Evolutionary conservation across 64 coral and sea anemone genomes (phyloP).

Genomic region (Montipora sp.): DNA sequence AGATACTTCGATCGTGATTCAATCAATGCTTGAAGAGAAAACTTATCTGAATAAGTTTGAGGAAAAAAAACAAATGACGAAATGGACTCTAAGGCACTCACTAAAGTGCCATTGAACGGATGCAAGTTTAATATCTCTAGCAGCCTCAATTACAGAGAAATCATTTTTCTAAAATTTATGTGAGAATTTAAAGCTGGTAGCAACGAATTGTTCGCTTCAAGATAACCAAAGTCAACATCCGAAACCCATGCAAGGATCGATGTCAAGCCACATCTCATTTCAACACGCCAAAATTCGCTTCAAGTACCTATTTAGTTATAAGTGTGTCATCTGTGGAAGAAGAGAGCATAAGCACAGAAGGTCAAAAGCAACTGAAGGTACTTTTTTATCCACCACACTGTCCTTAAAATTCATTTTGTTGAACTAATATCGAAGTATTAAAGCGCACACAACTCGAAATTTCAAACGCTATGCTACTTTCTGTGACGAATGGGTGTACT

Average conservation of each 20-base stretch:
- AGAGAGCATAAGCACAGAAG: neutral
- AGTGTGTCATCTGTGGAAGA: no score
- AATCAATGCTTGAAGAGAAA: no score
- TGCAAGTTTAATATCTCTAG: neutral
- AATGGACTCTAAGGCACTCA: neutral
- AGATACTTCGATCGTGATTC: no score
- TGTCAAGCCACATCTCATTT: slow-evolving; percentile 13
- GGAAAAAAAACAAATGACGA: neutral
- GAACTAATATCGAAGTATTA: no score
- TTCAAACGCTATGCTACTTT: neutral
- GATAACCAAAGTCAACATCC: slow-evolving; percentile 33
- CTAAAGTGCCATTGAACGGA: neutral
- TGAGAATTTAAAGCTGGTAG: slow-evolving; percentile 2
- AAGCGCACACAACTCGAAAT: neutral
- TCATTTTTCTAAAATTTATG: neutral
- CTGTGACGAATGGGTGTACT: neutral
- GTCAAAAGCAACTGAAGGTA: neutral
- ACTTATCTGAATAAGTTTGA: neutral
- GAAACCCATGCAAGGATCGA: neutral
- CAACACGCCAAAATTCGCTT: neutral
- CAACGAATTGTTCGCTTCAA: neutral
- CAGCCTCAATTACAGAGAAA: neutral
- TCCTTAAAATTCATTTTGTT: no score
- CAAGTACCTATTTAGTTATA: neutral
- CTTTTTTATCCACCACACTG: no score